Base-by-base conservation (phyloP, 2,888 invertebrate genomes). In the Blastobasis lacticolella region DNA sequence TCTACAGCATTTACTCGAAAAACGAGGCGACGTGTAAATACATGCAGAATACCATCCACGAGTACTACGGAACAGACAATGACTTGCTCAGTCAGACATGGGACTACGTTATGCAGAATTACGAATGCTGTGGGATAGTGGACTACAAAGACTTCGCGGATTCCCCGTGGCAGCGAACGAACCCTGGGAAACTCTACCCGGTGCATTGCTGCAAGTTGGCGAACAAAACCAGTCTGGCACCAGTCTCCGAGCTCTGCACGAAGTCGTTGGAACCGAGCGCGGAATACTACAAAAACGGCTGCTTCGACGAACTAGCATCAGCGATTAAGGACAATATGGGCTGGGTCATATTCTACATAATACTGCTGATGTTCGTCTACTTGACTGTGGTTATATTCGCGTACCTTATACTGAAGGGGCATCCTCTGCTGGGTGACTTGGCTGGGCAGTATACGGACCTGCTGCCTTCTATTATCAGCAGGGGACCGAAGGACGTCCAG, bases 91-190 rank as follows among this genome's bases (percentile, higher is more conserved):
- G 82, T 0, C 64, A 67, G 47, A 10, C 80, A 1, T 83, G 78
- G 79, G 63, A 87, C 41, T 71, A 81, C 49, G 46, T 82, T 3
- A 88, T 88, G 87, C 54, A 79, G 5, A 71, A 75, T 5, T 73
- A 80, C 45, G 67, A 84, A 54, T 88, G 88, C 56, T 88, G 88
- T 49, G 88, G 88, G 0, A 78, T 72, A 0, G 61, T 70, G 0
- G 63, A 62, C 37, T 81, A 72, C 49, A 65, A 54, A 49, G 87
- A 88, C 52, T 88, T 88, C 49, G 51, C 60, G 1, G 54, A 66
- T 4, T 75, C 83, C 0, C 58, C 69, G 10, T 88, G 87, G 87
- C 72, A 71, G 45, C 73, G 61, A 49, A 40, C 49, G 0, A 75
- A 80, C 53, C 52, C 61, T 3, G 64, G 69, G 8, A 69, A 67